Base-by-base conservation (phyloP, 2,797 vertebrate genomes). In the Serranus cabrilla region DNA sequence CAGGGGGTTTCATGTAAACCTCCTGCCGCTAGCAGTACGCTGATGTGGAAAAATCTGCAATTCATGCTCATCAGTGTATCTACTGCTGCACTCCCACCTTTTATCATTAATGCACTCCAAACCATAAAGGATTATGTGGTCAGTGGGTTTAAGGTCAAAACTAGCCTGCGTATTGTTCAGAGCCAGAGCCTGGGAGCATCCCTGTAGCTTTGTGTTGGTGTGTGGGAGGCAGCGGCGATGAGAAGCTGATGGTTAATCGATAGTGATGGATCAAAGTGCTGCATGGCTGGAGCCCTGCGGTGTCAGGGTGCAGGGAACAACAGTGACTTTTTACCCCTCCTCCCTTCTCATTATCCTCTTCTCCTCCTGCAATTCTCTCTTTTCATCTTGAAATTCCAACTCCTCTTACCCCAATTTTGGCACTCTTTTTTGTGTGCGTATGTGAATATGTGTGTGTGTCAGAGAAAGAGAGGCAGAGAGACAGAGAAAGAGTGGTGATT, bases 191-290 rank as follows among this genome's bases (percentile, higher is more conserved):
- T 34, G 62, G 58, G 60, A 86, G 2, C 70, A 25, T 76, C 61
- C 57, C 60, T 20, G 73, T 64, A 43, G 73, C 61, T 61, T 80
- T n/a, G 60, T 40, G 69, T 45, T 61, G 63, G 73, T 55, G 81
- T 50, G 88, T 90, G 88, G 87, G 88, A 89, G 90, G 87, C 71
- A n/a, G 62, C n/a, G 16, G 81, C 76, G 23, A 77, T 79, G 75
- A 89, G 88, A 77, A 59, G 65, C 81, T 87, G 91, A 93, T 87
- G 87, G 87, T 76, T 87, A 92, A 94, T 95, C 93, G 55, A 93
- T 95, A 89, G 82, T 91, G 88, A 93, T 92, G 87, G 92, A 95
- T 93, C 91, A 93, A 92, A 94, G 91, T 78, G 80, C 76, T 50
- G 71, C 86, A 91, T 87, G 91, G 92, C 68, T 75, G 79, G 77